These are phyloP conservation scores for Coregonus sp. DNA, from an alignment of 2,797 vertebrate species.

Conservation along the genomic window DNA sequence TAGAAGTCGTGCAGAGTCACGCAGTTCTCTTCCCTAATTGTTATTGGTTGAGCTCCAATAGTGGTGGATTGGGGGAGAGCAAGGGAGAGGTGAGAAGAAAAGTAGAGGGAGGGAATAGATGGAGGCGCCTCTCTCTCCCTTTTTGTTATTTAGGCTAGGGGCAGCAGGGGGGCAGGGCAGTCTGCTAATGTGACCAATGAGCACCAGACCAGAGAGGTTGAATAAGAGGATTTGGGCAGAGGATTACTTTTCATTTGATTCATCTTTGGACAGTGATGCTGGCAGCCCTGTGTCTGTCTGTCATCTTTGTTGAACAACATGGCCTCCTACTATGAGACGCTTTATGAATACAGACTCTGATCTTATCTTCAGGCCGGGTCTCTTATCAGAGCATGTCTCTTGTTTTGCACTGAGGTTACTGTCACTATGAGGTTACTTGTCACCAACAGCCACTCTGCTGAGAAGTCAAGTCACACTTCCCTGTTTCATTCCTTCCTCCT, in stretches of 20 bases:
- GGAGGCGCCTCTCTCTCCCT: constrained; percentile 10
- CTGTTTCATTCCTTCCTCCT: constrained; percentile 26
- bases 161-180: not conserved
- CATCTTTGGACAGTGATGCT: constrained; percentile 6
- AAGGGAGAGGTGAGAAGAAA: constrained; percentile 13
- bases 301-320: not conserved
- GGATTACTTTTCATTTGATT: constrained; percentile 38
- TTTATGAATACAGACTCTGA: too few relatives aligned
- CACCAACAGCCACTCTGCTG: not conserved
- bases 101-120: constrained; percentile 14
- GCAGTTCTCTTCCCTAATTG: constrained; percentile 1
- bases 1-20: not conserved
- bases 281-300: not conserved
- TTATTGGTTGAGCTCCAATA: constrained; percentile 11
- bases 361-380: not conserved
- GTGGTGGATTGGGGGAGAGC: constrained; percentile 23
- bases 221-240: constrained; percentile 45
- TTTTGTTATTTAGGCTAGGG: not conserved
- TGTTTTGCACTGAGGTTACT: not conserved
- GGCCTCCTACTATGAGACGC: not conserved
- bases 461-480: constrained; percentile 24
- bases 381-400: not conserved
- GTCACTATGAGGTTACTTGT: not conserved
- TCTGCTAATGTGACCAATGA: constrained; percentile 24
- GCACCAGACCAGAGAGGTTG: constrained; percentile 14